Conservation (phyloP, 2,797 vertebrate species). For the Clarias platycephalus region DNA sequence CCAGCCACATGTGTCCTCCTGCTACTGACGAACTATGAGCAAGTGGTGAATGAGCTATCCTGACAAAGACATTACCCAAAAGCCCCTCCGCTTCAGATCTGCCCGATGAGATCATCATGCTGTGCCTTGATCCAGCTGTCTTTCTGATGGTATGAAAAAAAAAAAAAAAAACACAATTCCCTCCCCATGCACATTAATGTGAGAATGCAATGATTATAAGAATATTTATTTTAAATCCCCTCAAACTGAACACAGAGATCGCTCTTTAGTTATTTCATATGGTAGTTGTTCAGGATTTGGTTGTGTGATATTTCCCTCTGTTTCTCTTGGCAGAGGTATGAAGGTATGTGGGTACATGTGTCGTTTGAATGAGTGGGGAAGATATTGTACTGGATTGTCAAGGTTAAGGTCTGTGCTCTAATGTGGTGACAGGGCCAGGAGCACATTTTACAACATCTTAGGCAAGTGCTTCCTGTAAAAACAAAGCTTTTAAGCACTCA, state of each 20-base stretch:
- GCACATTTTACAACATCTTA: slow-evolving; percentile 63
- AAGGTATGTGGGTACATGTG: slow-evolving; percentile 51
- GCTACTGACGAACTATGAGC: slow-evolving; percentile 69
- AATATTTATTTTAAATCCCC: neutral
- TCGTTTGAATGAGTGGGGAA: slow-evolving; percentile 64
- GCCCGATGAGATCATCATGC: slow-evolving; percentile 63
- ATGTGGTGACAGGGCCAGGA: slow-evolving; percentile 68
- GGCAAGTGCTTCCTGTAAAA: slow-evolving; percentile 67
- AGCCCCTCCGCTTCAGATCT: slow-evolving; percentile 58
- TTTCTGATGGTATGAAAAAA: slow-evolving; percentile 22
- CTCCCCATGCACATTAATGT: slow-evolving; percentile 6
- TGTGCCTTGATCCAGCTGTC: slow-evolving; percentile 50
- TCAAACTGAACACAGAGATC: neutral
- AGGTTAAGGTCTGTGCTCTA: slow-evolving; percentile 58
- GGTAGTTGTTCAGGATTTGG: slow-evolving; percentile 13
- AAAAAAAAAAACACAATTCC: neutral
- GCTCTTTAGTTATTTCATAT: neutral
- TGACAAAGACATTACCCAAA: slow-evolving; percentile 58
- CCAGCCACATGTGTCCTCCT: slow-evolving; percentile 67
- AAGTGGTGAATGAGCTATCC: slow-evolving; percentile 61
- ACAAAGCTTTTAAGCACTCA: slow-evolving; percentile 61
- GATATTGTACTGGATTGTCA: slow-evolving; percentile 53
- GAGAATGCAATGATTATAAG: neutral
- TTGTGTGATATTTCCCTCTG: slow-evolving; percentile 18
- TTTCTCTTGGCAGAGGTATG: slow-evolving; percentile 34